Conservation (phyloP, 2,888 invertebrate genomes). For the Venustoraphidia nigricollis region DNA sequence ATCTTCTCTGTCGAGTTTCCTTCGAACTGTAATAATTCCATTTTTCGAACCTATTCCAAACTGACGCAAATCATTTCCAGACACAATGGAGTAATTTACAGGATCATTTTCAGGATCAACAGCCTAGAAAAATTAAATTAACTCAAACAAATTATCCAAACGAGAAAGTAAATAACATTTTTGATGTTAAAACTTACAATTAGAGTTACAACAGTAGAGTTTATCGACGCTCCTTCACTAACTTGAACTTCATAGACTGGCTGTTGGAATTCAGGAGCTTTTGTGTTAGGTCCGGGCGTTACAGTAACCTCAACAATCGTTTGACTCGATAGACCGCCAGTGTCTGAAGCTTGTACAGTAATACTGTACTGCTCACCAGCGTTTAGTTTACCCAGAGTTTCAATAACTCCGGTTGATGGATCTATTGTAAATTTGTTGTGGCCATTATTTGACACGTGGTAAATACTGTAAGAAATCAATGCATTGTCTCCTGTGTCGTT, state of each 20-base stretch:
- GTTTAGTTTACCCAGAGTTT: slow-evolving; percentile 63
- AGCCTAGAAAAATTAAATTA: slow-evolving; percentile 37
- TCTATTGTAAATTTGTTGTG: slow-evolving; percentile 74
- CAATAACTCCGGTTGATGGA: slow-evolving; percentile 54
- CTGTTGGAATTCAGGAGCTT: slow-evolving; percentile 67
- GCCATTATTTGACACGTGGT: slow-evolving; percentile 84
- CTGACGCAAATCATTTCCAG: slow-evolving; percentile 77
- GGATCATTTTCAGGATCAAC: slow-evolving; percentile 78
- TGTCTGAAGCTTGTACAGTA: slow-evolving; percentile 70
- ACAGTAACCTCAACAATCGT: slow-evolving; percentile 76
- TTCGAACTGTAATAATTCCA: slow-evolving; percentile 79
- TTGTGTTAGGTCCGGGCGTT: slow-evolving; percentile 67
- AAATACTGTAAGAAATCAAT: slow-evolving; percentile 65
- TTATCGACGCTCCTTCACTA: slow-evolving; percentile 78
- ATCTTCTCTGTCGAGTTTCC: slow-evolving; percentile 75
- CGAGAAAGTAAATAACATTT: slow-evolving; percentile 3
- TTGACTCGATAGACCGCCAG: slow-evolving; percentile 64
- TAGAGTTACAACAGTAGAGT: slow-evolving; percentile 68
- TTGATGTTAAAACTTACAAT: slow-evolving; percentile 32
- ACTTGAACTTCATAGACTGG: slow-evolving; percentile 76
- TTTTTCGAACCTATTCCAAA: slow-evolving; percentile 72
- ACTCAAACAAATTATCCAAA: neutral
- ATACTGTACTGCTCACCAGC: slow-evolving; percentile 83
- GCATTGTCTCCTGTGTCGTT: slow-evolving; percentile 79
- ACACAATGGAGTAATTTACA: slow-evolving; percentile 71